phyloP scores from a whole-genome alignment of 1,140 invertebrate species.

The Meteorus sp. region DNA sequence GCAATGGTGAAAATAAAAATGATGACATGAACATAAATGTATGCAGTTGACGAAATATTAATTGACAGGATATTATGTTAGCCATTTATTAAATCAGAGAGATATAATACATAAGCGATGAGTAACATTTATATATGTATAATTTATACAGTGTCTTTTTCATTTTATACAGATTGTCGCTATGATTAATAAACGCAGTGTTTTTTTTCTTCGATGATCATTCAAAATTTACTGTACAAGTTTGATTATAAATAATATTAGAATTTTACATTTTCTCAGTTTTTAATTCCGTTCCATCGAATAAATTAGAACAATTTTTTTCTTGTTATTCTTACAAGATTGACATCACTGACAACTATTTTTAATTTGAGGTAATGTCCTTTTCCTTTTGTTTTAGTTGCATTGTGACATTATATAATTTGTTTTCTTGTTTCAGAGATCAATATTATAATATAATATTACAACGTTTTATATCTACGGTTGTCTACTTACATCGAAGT shows the following conservation, averaged over 20 bases:
- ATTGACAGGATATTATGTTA: constrained; percentile 45
- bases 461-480: constrained; percentile 14
- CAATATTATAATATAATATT: constrained; percentile 15
- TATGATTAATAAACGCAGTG: constrained; percentile 53
- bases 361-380: constrained; percentile 8
- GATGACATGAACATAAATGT: too few relatives aligned
- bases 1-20: background rate
- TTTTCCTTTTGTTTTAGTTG: background rate
- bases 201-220: too few relatives aligned
- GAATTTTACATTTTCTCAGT: too few relatives aligned
- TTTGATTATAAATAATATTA: constrained; percentile 24
- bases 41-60: background rate
- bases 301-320: background rate
- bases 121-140: constrained; percentile 60
- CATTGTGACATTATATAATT: background rate
- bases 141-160: constrained; percentile 57
- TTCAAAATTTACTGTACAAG: constrained; percentile 54
- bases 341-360: too few relatives aligned
- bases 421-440: constrained; percentile 1
- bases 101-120: constrained; percentile 60
- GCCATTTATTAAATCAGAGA: constrained; percentile 60
- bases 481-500: constrained; percentile 32
- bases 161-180: constrained; percentile 52
- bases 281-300: too few relatives aligned
- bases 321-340: background rate